phyloP scores from a whole-genome alignment of 2,888 invertebrate genomes.

The Leptinotarsa tumamoca region DNA sequence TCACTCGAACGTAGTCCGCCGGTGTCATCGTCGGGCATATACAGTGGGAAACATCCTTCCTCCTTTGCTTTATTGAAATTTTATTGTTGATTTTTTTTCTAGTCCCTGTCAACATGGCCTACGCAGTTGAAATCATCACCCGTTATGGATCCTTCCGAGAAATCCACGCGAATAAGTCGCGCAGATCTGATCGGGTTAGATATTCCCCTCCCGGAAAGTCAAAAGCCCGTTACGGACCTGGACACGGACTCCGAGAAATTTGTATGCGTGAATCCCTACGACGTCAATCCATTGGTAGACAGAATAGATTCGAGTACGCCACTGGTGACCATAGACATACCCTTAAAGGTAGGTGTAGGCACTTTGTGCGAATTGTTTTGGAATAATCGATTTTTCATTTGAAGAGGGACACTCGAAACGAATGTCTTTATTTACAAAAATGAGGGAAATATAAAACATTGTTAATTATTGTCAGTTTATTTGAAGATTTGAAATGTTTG shows the following conservation, averaged over 20 bases:
- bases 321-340: constrained; percentile 32
- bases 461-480: too few species aligned
- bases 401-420: background rate
- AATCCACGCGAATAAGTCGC: constrained; percentile 47
- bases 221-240: constrained; percentile 43
- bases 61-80: background rate
- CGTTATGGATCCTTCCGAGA: constrained; percentile 68
- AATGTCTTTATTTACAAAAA: too few species aligned
- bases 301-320: constrained; percentile 17
- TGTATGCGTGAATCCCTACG: constrained; percentile 59
- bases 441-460: too few species aligned
- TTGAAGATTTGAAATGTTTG: too few species aligned
- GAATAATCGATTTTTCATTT: background rate
- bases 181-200: constrained; percentile 32
- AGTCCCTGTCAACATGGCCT: constrained; percentile 59
- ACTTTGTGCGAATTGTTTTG: too few species aligned
- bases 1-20: background rate
- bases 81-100: constrained; percentile 38
- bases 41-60: background rate
- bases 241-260: constrained; percentile 53
- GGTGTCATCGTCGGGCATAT: background rate
- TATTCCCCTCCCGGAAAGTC: constrained; percentile 36
- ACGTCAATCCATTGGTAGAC: constrained; percentile 53
- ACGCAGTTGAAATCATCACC: constrained; percentile 59
- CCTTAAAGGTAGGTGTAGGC: constrained; percentile 36